Conservation (phyloP, 2,113 vertebrate genomes). For the Eublepharis macularius region DNA sequence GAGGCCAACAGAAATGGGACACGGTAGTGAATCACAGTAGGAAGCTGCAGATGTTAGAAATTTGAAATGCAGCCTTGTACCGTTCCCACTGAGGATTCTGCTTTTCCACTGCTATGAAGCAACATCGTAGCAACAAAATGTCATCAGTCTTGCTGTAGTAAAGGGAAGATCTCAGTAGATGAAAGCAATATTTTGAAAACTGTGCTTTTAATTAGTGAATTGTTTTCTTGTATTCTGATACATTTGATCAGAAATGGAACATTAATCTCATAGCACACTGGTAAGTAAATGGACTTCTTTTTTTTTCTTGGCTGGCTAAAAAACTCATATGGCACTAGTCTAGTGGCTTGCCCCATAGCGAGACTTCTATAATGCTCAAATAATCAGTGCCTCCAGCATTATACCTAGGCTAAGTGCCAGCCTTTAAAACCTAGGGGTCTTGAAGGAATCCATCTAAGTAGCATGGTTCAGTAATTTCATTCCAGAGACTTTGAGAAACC, state of each 20-base stretch:
- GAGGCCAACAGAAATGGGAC: background rate
- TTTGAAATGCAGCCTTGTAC: background rate
- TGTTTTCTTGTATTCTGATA: background rate
- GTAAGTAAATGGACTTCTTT: background rate
- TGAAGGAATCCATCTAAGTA: background rate
- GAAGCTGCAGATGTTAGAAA: background rate
- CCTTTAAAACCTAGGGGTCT: background rate
- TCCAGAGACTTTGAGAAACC: conserved; percentile 7
- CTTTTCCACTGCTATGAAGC: background rate
- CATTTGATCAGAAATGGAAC: background rate
- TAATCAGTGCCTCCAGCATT: background rate
- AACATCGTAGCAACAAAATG: background rate
- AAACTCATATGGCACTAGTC: background rate
- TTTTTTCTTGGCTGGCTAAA: background rate
- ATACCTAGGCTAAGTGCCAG: conserved; percentile 13
- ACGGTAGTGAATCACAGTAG: background rate
- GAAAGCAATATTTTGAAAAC: background rate
- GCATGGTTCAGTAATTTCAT: background rate
- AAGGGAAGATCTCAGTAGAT: background rate
- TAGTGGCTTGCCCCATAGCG: background rate
- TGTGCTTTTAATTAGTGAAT: background rate
- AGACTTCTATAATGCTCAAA: background rate
- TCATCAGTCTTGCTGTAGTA: background rate
- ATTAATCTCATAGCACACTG: background rate
- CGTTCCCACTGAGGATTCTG: background rate